Conservation (phyloP, 1,140 invertebrate genomes). For the Diorhabda carinulata region DNA sequence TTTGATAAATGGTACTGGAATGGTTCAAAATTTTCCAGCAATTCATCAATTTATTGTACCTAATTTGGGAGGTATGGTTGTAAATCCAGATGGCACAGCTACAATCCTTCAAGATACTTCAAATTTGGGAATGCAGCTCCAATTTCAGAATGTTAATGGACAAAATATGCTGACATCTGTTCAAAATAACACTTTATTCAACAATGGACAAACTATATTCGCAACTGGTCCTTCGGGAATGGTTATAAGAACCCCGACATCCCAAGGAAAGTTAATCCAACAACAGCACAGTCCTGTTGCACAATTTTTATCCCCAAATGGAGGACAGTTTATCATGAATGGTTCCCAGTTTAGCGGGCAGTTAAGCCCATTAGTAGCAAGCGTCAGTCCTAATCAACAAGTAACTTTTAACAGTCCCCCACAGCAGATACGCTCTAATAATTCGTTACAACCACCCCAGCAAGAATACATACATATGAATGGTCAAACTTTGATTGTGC, state of each 20-base stretch:
- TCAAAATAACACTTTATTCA: constrained; percentile 59
- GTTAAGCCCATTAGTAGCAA: constrained; percentile 71
- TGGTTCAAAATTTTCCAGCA: constrained; percentile 72
- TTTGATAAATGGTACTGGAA: constrained; percentile 64
- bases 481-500: constrained; percentile 70
- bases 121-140: constrained; percentile 66
- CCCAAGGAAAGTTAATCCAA: constrained; percentile 69
- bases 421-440: constrained; percentile 55
- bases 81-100: constrained; percentile 53
- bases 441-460: constrained; percentile 50
- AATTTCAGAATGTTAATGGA: constrained; percentile 75
- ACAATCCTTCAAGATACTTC: constrained; percentile 71
- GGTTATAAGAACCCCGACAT: constrained; percentile 68
- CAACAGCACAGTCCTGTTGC: constrained; percentile 65
- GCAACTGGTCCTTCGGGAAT: constrained; percentile 69
- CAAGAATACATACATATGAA: constrained; percentile 66
- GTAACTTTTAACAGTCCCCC: constrained; percentile 58
- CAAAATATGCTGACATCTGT: constrained; percentile 73
- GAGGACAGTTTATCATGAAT: constrained; percentile 67
- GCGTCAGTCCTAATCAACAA: constrained; percentile 66
- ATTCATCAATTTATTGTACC: constrained; percentile 81
- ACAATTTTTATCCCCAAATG: constrained; percentile 70
- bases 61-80: constrained; percentile 58
- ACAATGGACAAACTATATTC: constrained; percentile 60
- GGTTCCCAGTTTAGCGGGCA: constrained; percentile 73